phyloP scores from a whole-genome alignment of 1,140 invertebrate species.

The Drosophila sturtevanti region DNA sequence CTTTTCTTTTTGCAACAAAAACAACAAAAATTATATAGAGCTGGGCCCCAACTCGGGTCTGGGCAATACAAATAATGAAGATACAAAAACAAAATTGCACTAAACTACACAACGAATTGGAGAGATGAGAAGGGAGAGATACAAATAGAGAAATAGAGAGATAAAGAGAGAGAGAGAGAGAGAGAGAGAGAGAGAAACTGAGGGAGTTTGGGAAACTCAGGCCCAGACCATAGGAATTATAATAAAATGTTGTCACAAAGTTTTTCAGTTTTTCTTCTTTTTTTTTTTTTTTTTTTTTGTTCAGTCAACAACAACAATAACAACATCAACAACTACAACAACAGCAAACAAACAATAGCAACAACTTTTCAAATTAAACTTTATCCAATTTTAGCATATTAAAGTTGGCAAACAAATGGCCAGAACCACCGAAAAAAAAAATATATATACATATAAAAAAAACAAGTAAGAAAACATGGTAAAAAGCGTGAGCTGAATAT shows the following conservation, averaged over 20 bases:
- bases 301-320: constrained; percentile 16
- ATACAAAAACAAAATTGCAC: constrained; percentile 70
- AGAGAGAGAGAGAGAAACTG: neutral
- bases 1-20: constrained; percentile 26
- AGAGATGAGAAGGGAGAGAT: neutral
- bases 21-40: constrained; percentile 10
- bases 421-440: constrained; percentile 13
- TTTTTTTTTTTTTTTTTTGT: constrained; percentile 41
- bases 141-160: neutral
- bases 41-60: constrained; percentile 6
- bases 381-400: constrained; percentile 76
- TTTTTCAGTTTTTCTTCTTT: constrained; percentile 54
- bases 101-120: constrained; percentile 60
- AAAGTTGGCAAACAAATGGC: constrained; percentile 62
- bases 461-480: constrained; percentile 30
- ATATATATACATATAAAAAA: constrained; percentile 2
- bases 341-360: constrained; percentile 66
- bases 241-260: constrained; percentile 81
- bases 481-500: constrained; percentile 49
- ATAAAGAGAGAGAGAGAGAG: neutral
- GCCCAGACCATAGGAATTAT: constrained; percentile 61
- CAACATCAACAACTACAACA: constrained; percentile 19
- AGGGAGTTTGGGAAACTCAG: neutral
- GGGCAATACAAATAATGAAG: constrained; percentile 77
- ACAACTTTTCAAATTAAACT: constrained; percentile 81